Percentiles rank a stretch among this genome's conserved stretches.
phyloP scores from a whole-genome alignment of 2,888 invertebrate species.

The Hipparchia sbordonii region DNA sequence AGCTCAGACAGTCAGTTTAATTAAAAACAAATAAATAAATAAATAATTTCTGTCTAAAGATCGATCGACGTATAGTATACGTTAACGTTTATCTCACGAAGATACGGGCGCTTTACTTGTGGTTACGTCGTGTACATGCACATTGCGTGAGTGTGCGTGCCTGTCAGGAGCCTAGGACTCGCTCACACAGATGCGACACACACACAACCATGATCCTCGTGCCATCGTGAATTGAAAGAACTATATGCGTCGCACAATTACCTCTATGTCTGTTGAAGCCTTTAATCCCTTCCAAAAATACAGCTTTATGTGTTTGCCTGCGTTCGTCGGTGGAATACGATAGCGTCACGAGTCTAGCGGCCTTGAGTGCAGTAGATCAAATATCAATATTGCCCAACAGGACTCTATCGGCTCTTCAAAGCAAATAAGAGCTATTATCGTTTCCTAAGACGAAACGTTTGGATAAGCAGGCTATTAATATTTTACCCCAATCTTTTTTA shows the following conservation, averaged over 20 bases:
- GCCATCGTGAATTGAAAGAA: too few relatives aligned
- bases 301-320: not conserved
- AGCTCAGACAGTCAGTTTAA: too few relatives aligned
- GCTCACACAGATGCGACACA: too few relatives aligned
- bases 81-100: too few relatives aligned
- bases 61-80: too few relatives aligned
- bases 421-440: constrained; percentile 21
- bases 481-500: not conserved
- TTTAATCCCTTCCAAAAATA: constrained; percentile 10
- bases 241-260: not conserved
- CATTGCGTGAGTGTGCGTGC: too few relatives aligned
- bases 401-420: constrained; percentile 6
- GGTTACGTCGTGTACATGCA: too few relatives aligned
- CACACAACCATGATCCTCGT: too few relatives aligned
- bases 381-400: constrained; percentile 24
- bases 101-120: too few relatives aligned
- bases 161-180: too few relatives aligned
- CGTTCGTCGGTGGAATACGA: not conserved
- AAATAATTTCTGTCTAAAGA: too few relatives aligned
- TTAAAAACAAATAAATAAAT: too few relatives aligned
- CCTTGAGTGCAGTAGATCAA: not conserved
- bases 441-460: constrained; percentile 8
- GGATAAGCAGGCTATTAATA: not conserved
- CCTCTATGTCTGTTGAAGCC: not conserved
- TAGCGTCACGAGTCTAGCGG: constrained; percentile 16